Evolutionary conservation across 1,140 invertebrate species (phyloP).

Genomic region (Papilio machaon): DNA sequence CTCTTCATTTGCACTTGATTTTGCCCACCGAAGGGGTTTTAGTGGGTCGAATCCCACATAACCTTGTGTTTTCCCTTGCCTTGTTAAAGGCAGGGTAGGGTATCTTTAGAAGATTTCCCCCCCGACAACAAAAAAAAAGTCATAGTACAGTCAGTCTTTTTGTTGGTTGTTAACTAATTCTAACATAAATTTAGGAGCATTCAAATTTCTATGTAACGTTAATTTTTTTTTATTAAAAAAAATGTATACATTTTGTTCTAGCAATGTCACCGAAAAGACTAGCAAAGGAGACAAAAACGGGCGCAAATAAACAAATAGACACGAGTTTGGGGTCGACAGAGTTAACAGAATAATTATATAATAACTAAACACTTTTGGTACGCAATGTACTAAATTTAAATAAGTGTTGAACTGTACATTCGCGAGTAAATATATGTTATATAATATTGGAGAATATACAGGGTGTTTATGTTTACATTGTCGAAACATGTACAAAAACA

Average conservation of each 20-base stretch:
- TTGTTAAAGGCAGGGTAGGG: too few relatives aligned
- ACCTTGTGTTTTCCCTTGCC: too few relatives aligned
- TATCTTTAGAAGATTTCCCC: too few relatives aligned
- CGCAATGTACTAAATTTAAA: background rate
- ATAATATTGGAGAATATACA: background rate
- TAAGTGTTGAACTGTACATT: constrained; percentile 13
- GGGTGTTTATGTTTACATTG: background rate
- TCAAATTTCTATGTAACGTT: too few relatives aligned
- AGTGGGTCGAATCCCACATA: too few relatives aligned
- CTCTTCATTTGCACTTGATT: too few relatives aligned
- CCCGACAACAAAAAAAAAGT: too few relatives aligned
- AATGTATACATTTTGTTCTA: background rate
- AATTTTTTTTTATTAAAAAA: too few relatives aligned
- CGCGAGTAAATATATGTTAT: constrained; percentile 30
- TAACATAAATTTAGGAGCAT: too few relatives aligned
- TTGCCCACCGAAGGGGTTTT: too few relatives aligned
- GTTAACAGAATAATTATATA: background rate
- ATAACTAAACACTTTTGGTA: background rate
- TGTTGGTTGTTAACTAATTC: too few relatives aligned
- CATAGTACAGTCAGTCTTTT: too few relatives aligned
- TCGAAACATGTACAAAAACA: background rate
- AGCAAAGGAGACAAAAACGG: background rate
- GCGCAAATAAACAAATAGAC: background rate
- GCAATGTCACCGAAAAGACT: background rate
- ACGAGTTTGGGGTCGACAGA: background rate